These are phyloP conservation scores for Fistularia commersonii DNA, from an alignment of 2,797 vertebrate genomes.

Conservation along the genomic window DNA sequence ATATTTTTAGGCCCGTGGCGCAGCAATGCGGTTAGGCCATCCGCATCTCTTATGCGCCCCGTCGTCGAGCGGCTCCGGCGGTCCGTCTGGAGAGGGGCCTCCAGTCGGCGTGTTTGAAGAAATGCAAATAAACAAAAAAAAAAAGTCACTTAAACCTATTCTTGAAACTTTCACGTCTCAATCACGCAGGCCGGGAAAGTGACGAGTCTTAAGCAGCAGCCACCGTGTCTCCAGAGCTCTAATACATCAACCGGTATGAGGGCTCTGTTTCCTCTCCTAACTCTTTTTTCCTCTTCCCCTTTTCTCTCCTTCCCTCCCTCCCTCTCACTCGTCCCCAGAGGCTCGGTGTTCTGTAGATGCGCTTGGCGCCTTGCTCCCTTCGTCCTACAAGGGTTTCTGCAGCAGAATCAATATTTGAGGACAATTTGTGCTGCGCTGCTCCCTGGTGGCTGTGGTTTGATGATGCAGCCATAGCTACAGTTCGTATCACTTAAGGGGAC, in stretches of 20 bases:
- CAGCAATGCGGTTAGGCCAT: constrained; percentile 67
- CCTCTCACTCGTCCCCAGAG: constrained; percentile 25
- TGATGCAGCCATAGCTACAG: constrained; percentile 41
- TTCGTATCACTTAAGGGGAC: constrained; percentile 10
- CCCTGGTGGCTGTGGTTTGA: constrained; percentile 55
- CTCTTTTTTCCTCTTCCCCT: constrained; percentile 1
- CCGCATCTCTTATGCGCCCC: constrained; percentile 62
- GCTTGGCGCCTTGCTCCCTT: constrained; percentile 43
- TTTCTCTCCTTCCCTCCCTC: constrained; percentile 3
- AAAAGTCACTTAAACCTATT: constrained; percentile 2
- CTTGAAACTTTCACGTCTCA: not conserved
- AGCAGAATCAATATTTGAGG: constrained; percentile 73
- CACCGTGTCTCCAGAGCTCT: constrained; percentile 12
- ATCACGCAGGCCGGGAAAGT: constrained; percentile 1
- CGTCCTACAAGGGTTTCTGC: constrained; percentile 53
- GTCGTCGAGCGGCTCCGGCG: constrained; percentile 46
- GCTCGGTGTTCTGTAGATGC: constrained; percentile 53
- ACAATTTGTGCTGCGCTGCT: constrained; percentile 60
- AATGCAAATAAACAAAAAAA: constrained; percentile 1
- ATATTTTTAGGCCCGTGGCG: constrained; percentile 77
- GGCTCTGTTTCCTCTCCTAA: constrained; percentile 18
- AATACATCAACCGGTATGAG: constrained; percentile 20
- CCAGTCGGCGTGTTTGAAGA: constrained; percentile 6
- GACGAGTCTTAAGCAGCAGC: not conserved
- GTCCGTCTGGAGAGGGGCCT: constrained; percentile 40